Percentiles rank a stretch among this genome's conserved stretches.
These are phyloP conservation scores for Aporrectodea caliginosa DNA, from an alignment of 1,140 invertebrate species.

Conservation along the genomic window DNA sequence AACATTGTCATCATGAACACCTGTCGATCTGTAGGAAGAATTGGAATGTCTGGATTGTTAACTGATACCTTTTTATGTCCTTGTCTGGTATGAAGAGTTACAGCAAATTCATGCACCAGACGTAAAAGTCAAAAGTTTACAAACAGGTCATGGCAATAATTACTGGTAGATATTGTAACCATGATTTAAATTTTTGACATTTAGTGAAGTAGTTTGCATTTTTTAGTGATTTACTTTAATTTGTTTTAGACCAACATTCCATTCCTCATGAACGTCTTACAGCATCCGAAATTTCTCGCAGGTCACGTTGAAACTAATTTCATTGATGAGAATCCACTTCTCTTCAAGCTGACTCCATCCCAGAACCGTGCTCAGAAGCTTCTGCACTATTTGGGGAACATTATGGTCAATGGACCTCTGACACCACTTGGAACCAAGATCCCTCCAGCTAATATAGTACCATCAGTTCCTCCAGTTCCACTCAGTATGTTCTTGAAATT, in stretches of 20 bases:
- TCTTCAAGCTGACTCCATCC: conserved; percentile 83
- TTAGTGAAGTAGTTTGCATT: not conserved
- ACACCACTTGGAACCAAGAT: conserved; percentile 87
- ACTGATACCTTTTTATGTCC: not conserved
- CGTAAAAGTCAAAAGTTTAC: too few relatives aligned
- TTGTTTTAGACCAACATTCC: conserved; percentile 86
- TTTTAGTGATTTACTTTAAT: not conserved
- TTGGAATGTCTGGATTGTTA: too few relatives aligned
- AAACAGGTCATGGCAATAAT: not conserved
- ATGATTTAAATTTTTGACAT: not conserved
- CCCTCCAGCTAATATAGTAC: conserved; percentile 79
- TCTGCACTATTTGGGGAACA: conserved; percentile 82
- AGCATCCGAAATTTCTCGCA: conserved; percentile 94
- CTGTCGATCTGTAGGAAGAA: too few relatives aligned
- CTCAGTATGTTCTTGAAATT: not conserved
- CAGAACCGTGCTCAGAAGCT: conserved; percentile 94
- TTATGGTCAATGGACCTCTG: conserved; percentile 92
- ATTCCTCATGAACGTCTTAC: conserved; percentile 92
- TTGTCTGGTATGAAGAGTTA: not conserved
- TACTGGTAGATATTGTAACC: not conserved
- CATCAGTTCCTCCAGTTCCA: conserved; percentile 72
- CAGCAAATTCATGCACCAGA: too few relatives aligned
- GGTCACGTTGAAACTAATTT: conserved; percentile 95
- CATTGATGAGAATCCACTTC: conserved; percentile 95
- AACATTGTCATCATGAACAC: too few relatives aligned